Evolutionary conservation across 1,140 invertebrate genomes (phyloP).

Genomic region (Paralvinella palmiformis): DNA sequence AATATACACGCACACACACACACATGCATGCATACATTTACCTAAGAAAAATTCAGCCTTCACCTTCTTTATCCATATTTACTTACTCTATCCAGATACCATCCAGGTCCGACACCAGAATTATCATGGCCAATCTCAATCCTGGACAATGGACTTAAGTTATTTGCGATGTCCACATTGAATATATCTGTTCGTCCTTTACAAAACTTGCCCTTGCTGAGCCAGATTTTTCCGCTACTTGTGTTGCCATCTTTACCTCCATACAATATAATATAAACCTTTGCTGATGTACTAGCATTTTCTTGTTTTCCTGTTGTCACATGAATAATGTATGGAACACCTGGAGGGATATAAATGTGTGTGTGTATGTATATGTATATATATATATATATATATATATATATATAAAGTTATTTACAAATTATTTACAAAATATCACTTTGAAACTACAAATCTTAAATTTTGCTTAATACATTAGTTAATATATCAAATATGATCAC

Average conservation of each 20-base stretch:
- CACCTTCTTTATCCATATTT: no score
- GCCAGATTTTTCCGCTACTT: slow-evolving; percentile 46
- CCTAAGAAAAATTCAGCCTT: no score
- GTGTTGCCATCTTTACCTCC: slow-evolving; percentile 34
- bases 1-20: no score
- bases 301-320: slow-evolving; percentile 43
- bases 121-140: slow-evolving; percentile 50
- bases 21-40: no score
- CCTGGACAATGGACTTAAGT: slow-evolving; percentile 43
- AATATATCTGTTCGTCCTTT: slow-evolving; percentile 42
- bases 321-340: slow-evolving; percentile 45
- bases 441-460: no score
- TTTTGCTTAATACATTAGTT: no score
- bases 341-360: slow-evolving; percentile 20
- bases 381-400: no score
- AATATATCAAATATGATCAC: no score
- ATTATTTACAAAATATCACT: no score
- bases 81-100: slow-evolving; percentile 41
- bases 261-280: slow-evolving; percentile 45
- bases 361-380: no score
- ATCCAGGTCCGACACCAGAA: slow-evolving; percentile 39
- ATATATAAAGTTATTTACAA: no score
- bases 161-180: slow-evolving; percentile 38
- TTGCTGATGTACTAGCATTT: slow-evolving; percentile 44
- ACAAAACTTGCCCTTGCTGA: slow-evolving; percentile 43